Base-by-base conservation (phyloP, 2,888 invertebrate genomes). In the Cataglyphis altisquamis region DNA sequence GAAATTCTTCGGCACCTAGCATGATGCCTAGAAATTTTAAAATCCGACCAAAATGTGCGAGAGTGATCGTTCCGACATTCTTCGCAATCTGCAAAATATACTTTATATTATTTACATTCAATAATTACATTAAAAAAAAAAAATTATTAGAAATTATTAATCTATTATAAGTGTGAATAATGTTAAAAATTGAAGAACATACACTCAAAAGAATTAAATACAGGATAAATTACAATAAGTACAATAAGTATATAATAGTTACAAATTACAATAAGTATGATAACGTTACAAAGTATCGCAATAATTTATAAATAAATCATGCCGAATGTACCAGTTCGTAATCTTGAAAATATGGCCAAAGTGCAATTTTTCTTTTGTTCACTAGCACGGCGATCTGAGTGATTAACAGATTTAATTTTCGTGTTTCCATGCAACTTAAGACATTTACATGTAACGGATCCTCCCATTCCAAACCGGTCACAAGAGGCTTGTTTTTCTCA, bases 291-390 rank as follows among this genome's bases (percentile, higher is more conserved):
- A 55, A 55, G 18, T 52, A 8, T 9, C 4, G 5, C 18, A 55
- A 32, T 0, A n/a, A 21, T 18, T 55, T 15, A 45, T 45, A 0
- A 12, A 60, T 21, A 0, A 48, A 45, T 52, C 9, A 12, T 32
- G 32, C 1, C 9, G 21, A 63, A 84, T 74, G 12, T 92, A 96
- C 97, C 94, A 97, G 94, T 92, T 97, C 97, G 89, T 97, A 97
- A 92, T 97, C 97, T 93, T 97, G 97, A 94, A 97, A 97, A 94
- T 97, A 97, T 0, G 98, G 97, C 88, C 96, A 95, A 72, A 97
- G 94, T 0, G 97, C 96, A 52, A 97, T 94, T 90, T 97, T 96
- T 3, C 96, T 94, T 88, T 95, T 94, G 68, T 95, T 95, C 25
- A 96, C 94, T 3, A 95, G 91, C 55, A 96, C 96, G 0, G 97